Evolutionary conservation across 2,888 invertebrate species (phyloP).

Genomic region (Spisula subtruncata): DNA sequence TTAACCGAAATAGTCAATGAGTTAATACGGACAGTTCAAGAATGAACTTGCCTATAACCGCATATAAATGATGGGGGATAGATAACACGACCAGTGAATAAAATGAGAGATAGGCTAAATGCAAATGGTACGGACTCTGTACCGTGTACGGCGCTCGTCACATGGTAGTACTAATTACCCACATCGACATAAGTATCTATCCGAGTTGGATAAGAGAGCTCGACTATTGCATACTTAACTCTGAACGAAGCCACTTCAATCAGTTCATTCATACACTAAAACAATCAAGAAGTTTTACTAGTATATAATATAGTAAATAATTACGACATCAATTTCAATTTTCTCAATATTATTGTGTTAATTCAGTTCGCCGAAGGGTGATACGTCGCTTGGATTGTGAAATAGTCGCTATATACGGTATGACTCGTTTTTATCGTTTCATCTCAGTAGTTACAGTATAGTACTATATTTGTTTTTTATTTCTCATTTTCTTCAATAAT

Average conservation of each 20-base stretch:
- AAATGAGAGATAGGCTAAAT: slow-evolving; percentile 23
- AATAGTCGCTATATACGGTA: slow-evolving; percentile 17
- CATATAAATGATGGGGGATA: not conserved
- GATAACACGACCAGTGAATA: not conserved
- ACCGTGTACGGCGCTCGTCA: slow-evolving; percentile 59
- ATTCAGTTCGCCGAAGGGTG: slow-evolving; percentile 23
- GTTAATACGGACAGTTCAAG: not conserved
- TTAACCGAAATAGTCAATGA: no score
- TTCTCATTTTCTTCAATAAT: not conserved
- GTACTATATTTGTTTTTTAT: not conserved
- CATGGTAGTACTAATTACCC: slow-evolving; percentile 67
- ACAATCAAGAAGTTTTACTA: slow-evolving; percentile 49
- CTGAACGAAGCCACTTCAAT: slow-evolving; percentile 24
- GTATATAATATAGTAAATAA: slow-evolving; percentile 2
- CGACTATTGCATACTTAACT: slow-evolving; percentile 54
- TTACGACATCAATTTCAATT: slow-evolving; percentile 24
- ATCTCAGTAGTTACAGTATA: not conserved
- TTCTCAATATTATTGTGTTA: slow-evolving; percentile 3
- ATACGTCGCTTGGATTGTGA: slow-evolving; percentile 31
- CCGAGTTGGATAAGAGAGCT: slow-evolving; percentile 43
- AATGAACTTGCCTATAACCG: slow-evolving; percentile 42
- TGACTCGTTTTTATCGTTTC: slow-evolving; percentile 8
- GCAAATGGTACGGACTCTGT: slow-evolving; percentile 62
- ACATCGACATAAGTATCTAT: slow-evolving; percentile 54
- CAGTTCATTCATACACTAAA: slow-evolving; percentile 49